Evolutionary conservation across 2,113 vertebrate species (phyloP), one percentile per base, ranked within the genome.

Genomic region (Bathybates hornii): DNA sequence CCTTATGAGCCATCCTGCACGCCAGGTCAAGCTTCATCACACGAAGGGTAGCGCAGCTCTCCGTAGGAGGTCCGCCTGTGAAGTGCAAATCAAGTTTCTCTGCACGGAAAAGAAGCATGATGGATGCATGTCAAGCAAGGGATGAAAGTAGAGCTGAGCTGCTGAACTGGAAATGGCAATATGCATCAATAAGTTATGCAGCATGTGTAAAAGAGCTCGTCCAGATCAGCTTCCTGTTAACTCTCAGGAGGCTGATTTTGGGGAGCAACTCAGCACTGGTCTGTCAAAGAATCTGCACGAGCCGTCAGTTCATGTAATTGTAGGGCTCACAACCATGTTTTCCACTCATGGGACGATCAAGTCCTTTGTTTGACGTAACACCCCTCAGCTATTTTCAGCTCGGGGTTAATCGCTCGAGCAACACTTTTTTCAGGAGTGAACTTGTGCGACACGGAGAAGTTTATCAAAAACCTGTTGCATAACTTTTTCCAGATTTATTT

Each of bases 31-130:
- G 56, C 9, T 4, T n/a, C 61, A 66, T 86, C 86, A 81, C 36
- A 76, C 3, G 5, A 16, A 27, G 73, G 2, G 11, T 48, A 24
- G 61, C 38, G 12, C 63, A 11, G 79, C 19, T 5, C 84, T 34
- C 45, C 19, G 9, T 10, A 17, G 81, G 63, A 81, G 56, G 45
- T 2, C 2, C 2, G 29, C 14, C 48, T 84, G 2, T 86, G 76
- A 86, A 81, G 38, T 83, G 53, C 21, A 83, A 88, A 88, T 90
- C 2, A 45, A 48, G 21, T 32, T 54, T 38, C 53, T 17, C 14
- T 6, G 12, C 12, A 13, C 6, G 36, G 29, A 53, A 4, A 59
- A 32, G 10, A 19, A 61, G 68, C n/a, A 17, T 81, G 86, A 86
- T 11, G 11, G 78, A 82, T 43, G 83, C 38, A 11, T 80, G 83